Conservation (phyloP, 92 coral and sea anemone species). For the Parazoanthus darwini region DNA sequence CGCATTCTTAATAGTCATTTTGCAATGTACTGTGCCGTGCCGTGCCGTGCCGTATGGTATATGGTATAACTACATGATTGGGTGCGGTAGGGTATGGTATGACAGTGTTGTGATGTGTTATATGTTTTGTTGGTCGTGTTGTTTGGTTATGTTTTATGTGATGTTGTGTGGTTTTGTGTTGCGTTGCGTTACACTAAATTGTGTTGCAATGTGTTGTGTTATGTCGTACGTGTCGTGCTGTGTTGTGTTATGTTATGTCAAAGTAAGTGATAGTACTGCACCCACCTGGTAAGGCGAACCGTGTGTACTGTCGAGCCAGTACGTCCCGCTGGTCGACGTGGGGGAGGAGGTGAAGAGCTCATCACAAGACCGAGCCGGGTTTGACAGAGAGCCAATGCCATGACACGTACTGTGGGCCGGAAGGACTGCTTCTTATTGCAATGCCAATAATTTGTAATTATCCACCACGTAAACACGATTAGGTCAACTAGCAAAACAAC, state of each 20-base stretch:
- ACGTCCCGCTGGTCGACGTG: conserved; percentile 71
- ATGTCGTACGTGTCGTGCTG: not conserved
- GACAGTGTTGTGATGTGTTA: not conserved
- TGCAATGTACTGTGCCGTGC: not conserved
- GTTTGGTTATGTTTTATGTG: not conserved
- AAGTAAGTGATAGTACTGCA: not conserved
- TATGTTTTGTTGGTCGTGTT: not conserved
- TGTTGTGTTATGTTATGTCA: too few species aligned
- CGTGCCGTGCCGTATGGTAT: not conserved
- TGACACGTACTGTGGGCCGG: conserved; percentile 46
- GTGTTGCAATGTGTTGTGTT: not conserved
- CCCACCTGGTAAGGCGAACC: conserved; percentile 79
- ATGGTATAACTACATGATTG: too few species aligned
- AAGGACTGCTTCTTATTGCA: conserved; percentile 8
- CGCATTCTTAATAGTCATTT: not conserved
- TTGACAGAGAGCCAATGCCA: conserved; percentile 78
- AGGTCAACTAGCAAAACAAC: not conserved
- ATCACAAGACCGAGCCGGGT: conserved; percentile 91
- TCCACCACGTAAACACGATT: not conserved
- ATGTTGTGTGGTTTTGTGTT: not conserved
- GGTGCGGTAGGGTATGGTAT: not conserved
- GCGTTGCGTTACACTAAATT: not conserved
- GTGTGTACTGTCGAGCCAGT: conserved; percentile 80
- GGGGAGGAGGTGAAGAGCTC: conserved; percentile 67
- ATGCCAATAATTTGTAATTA: not conserved